Evolutionary conservation across 2,888 invertebrate species (phyloP).

Genomic region (Lapara coniferarum): DNA sequence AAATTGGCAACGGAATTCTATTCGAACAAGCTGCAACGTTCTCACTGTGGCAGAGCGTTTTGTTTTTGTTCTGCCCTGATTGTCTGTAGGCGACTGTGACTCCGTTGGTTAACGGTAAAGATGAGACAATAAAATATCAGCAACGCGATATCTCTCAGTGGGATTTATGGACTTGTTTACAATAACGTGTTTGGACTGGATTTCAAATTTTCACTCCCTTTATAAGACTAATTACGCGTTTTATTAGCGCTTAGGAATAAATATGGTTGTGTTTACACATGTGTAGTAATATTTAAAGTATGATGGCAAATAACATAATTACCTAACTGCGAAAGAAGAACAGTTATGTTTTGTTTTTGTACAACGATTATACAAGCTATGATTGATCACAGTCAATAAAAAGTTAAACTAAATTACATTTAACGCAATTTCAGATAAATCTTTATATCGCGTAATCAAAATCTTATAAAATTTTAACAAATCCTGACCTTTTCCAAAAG

Average conservation of each 20-base stretch:
- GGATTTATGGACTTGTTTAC: constrained; percentile 30
- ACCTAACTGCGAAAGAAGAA: too few species aligned
- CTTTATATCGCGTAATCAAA: background rate
- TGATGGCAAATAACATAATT: too few species aligned
- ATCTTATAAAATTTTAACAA: background rate
- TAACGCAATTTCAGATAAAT: too few species aligned
- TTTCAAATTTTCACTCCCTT: background rate
- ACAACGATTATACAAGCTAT: too few species aligned
- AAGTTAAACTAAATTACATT: too few species aligned
- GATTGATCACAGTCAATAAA: too few species aligned
- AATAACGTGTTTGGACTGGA: background rate
- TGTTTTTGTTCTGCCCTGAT: constrained; percentile 73
- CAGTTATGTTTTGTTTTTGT: too few species aligned
- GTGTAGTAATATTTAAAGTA: too few species aligned
- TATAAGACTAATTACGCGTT: constrained; percentile 9
- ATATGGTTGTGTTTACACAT: background rate
- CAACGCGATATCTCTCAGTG: constrained; percentile 49
- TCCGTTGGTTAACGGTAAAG: constrained; percentile 59
- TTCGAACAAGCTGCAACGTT: constrained; percentile 39
- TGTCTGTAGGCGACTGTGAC: constrained; percentile 52
- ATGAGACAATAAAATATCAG: constrained; percentile 59
- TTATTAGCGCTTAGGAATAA: background rate
- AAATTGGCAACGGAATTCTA: constrained; percentile 34
- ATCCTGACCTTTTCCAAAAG: background rate
- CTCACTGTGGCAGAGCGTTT: constrained; percentile 47